A percentile compares a stretch with the other conserved stretches of the same genome.
These are phyloP conservation scores for Papilio protenor DNA, from an alignment of 2,888 invertebrate genomes.

Conservation along the genomic window DNA sequence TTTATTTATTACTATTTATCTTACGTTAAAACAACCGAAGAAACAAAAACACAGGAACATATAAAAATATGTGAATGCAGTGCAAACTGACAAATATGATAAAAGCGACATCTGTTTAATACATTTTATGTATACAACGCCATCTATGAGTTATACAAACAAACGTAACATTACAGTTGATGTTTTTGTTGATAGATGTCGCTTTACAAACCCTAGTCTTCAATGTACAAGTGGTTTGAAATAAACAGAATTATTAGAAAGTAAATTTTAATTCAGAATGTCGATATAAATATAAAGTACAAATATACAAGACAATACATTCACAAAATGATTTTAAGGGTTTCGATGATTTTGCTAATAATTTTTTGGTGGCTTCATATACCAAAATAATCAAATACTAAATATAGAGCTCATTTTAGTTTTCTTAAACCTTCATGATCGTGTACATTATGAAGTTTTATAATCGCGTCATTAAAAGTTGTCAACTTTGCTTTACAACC, in stretches of 20 bases:
- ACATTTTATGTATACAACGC: background rate
- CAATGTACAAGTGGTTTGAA: background rate
- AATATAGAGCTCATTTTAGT: conserved; percentile 51
- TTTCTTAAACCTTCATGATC: conserved; percentile 65
- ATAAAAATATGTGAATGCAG: background rate
- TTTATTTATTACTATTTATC: no score
- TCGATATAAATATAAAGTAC: background rate
- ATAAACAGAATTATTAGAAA: background rate
- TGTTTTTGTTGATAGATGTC: background rate
- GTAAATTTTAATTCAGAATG: background rate
- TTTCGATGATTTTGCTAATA: background rate
- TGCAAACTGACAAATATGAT: background rate
- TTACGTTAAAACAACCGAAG: no score
- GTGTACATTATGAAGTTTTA: conserved; percentile 72
- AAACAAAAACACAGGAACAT: no score
- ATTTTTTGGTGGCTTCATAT: background rate
- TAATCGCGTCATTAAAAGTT: conserved; percentile 72
- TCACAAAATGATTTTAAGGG: background rate
- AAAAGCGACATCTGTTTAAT: background rate
- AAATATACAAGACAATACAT: background rate
- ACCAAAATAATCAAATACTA: background rate
- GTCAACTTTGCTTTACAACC: conserved; percentile 78
- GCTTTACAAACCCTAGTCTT: background rate
- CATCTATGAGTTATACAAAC: conserved; percentile 6
- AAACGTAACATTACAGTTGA: background rate